These are phyloP conservation scores for Merops nubicus DNA, from an alignment of 2,113 vertebrate species.

Conservation along the genomic window DNA sequence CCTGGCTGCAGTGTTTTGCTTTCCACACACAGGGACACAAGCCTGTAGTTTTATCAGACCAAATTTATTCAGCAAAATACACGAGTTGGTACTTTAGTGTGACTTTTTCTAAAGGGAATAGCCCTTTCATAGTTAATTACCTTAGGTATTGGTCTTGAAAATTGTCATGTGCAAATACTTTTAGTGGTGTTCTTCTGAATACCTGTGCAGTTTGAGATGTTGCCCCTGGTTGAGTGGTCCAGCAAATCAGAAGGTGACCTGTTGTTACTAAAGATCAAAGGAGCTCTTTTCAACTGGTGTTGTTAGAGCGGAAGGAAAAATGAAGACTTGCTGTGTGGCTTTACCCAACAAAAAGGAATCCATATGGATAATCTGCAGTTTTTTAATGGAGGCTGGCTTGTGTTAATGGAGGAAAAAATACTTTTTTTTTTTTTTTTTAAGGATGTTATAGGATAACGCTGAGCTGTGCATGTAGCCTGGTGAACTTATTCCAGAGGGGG, in stretches of 20 bases:
- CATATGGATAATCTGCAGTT: background rate
- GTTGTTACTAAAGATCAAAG: background rate
- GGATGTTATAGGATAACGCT: background rate
- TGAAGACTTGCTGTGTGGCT: background rate
- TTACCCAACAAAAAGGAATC: background rate
- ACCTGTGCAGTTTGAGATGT: background rate
- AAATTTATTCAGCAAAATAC: background rate
- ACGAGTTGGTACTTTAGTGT: fast-evolving
- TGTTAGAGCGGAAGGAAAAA: background rate
- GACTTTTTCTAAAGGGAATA: background rate
- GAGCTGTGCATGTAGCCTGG: background rate
- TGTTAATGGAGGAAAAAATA: background rate
- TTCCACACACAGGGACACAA: background rate
- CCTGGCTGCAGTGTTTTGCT: background rate
- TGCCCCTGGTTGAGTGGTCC: background rate
- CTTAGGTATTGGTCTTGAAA: background rate
- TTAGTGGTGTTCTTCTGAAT: background rate
- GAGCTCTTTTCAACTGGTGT: background rate
- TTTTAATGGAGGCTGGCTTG: background rate
- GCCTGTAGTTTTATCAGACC: background rate
- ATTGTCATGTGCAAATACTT: background rate
- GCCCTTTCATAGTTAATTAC: background rate
- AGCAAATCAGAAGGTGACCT: background rate
- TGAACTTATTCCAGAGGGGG: background rate
- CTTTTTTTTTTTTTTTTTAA: background rate